Conservation (phyloP, 2,797 vertebrate species). For the Podarcis lilfordi region DNA sequence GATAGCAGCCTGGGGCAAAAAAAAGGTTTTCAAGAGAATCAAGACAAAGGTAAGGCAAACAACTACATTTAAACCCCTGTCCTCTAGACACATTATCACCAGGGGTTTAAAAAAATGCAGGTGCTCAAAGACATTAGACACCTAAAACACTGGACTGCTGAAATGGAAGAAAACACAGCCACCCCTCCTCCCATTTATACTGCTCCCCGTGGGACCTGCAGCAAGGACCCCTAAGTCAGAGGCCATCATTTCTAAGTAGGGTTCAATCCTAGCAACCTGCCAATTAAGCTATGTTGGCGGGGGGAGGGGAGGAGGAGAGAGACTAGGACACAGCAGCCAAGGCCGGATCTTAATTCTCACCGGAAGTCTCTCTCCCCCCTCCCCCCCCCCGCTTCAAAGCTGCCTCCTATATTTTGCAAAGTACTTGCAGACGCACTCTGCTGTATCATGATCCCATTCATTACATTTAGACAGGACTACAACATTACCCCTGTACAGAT, state of each 20-base stretch:
- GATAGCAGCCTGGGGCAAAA: constrained; percentile 83
- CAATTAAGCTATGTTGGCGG: not conserved
- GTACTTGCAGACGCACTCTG: too few relatives aligned
- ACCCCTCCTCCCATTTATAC: too few relatives aligned
- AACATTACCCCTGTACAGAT: too few relatives aligned
- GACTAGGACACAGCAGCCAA: not conserved
- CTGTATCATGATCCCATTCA: too few relatives aligned
- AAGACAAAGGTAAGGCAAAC: not conserved
- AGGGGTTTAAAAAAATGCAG: not conserved
- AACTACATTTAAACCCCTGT: not conserved
- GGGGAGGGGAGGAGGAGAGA: not conserved
- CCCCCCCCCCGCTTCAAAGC: not conserved
- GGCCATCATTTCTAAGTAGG: not conserved
- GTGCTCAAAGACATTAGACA: not conserved
- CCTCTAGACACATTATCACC: not conserved
- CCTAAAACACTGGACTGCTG: not conserved
- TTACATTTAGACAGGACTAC: too few relatives aligned
- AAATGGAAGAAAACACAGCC: not conserved
- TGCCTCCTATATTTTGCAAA: not conserved
- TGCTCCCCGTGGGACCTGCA: not conserved
- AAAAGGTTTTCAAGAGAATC: not conserved
- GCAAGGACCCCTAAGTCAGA: not conserved
- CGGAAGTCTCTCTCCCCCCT: not conserved
- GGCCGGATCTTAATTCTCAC: not conserved
- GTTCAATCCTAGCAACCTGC: not conserved